phyloP scores from a whole-genome alignment of 2,113 vertebrate species.

The Mesoclemmys tuberculata region DNA sequence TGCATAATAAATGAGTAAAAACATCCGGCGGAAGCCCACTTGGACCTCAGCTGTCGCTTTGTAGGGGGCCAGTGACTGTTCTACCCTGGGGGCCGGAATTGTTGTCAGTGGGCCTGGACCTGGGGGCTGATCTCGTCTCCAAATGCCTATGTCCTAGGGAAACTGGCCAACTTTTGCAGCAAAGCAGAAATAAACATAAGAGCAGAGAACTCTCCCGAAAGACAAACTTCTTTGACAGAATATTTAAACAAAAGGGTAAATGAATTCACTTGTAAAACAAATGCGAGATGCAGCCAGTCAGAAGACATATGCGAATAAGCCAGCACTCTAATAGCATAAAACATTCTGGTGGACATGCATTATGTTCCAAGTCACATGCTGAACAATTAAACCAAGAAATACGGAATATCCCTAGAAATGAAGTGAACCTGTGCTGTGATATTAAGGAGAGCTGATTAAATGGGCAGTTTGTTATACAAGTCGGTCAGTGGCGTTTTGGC shows the following conservation, averaged over 20 bases:
- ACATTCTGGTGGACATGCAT: not conserved
- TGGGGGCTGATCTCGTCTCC: not conserved
- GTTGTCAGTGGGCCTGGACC: not conserved
- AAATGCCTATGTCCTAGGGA: constrained; percentile 31
- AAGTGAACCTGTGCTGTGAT: constrained; percentile 69
- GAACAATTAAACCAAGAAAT: constrained; percentile 51
- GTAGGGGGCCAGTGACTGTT: too few species aligned
- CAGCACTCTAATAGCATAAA: not conserved
- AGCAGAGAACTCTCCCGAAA: constrained; percentile 4
- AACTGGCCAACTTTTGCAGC: constrained; percentile 60
- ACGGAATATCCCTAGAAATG: constrained; percentile 68
- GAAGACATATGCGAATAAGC: constrained; percentile 36
- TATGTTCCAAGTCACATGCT: constrained; percentile 20
- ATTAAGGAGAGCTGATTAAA: constrained; percentile 78
- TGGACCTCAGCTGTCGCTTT: too few species aligned
- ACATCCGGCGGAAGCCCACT: too few species aligned
- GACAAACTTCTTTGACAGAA: constrained; percentile 46
- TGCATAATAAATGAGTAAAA: too few species aligned
- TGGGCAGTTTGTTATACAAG: constrained; percentile 79
- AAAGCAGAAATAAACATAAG: constrained; percentile 69
- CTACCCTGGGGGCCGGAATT: too few species aligned
- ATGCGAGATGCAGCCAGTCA: not conserved
- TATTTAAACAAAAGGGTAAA: constrained; percentile 23
- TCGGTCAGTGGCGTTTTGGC: constrained; percentile 77
- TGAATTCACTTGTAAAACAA: constrained; percentile 39